A percentile compares a stretch with the other conserved stretches of the same genome.
These are phyloP conservation scores for Sycophila sp. DNA, from an alignment of 1,140 invertebrate genomes.

Conservation along the genomic window DNA sequence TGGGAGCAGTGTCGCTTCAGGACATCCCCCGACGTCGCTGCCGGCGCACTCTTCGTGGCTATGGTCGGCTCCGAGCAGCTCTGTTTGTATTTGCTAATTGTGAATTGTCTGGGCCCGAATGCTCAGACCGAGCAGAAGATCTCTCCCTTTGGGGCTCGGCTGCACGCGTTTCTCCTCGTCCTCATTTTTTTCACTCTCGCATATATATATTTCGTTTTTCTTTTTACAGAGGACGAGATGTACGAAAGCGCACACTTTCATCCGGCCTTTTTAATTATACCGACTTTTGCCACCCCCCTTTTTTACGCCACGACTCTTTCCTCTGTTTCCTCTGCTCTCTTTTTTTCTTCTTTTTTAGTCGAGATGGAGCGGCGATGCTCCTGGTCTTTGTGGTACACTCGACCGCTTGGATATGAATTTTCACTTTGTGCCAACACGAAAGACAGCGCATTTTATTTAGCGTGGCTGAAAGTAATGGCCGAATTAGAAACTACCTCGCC, in stretches of 20 bases:
- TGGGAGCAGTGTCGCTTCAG: not conserved
- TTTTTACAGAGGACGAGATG: not conserved
- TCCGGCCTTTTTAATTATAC: slow-evolving; percentile 26
- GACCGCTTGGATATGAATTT: not conserved
- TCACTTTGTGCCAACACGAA: not conserved
- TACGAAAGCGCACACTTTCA: slow-evolving; percentile 6
- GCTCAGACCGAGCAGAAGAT: slow-evolving; percentile 57
- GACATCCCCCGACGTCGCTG: slow-evolving; percentile 49
- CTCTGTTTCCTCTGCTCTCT: no score
- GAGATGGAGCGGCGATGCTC: no score
- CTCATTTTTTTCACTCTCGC: slow-evolving; percentile 4
- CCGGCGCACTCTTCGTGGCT: slow-evolving; percentile 39
- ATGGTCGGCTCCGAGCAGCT: slow-evolving; percentile 43
- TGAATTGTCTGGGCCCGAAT: slow-evolving; percentile 64
- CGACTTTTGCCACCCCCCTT: slow-evolving; percentile 18
- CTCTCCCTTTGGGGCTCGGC: slow-evolving; percentile 46
- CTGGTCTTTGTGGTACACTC: not conserved
- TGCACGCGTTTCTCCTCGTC: slow-evolving; percentile 11
- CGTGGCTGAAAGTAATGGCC: no score
- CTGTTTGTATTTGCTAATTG: slow-evolving; percentile 67
- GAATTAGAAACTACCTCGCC: no score
- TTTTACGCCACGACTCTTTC: no score
- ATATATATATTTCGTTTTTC: not conserved
- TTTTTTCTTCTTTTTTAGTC: not conserved
- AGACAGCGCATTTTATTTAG: not conserved